phyloP scores from a whole-genome alignment of 1,140 invertebrate species.

The Diploscapter pachys region DNA sequence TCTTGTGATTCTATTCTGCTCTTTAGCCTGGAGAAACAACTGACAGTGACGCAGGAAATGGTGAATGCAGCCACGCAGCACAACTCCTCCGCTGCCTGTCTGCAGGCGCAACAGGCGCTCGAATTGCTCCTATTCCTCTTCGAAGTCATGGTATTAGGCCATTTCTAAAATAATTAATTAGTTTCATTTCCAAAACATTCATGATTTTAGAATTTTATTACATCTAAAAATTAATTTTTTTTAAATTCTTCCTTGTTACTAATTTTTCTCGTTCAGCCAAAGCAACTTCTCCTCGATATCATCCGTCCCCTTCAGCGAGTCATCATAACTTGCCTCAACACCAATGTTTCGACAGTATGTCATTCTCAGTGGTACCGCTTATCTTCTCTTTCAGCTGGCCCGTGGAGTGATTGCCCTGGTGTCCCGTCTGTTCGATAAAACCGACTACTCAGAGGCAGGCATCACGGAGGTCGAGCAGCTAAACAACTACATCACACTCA shows the following conservation, averaged over 20 bases:
- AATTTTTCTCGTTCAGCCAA: constrained; percentile 28
- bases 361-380: neutral
- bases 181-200: neutral
- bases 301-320: constrained; percentile 40
- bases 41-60: constrained; percentile 28
- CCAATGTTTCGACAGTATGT: constrained; percentile 3
- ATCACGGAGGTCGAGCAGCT: constrained; percentile 15
- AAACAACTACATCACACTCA: constrained; percentile 9
- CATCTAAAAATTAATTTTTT: neutral
- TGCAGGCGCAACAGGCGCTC: constrained; percentile 17
- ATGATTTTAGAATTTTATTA: neutral
- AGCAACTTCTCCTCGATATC: constrained; percentile 29
- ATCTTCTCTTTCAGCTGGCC: constrained; percentile 27
- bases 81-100: constrained; percentile 1
- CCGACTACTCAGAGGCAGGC: constrained; percentile 28
- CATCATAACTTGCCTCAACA: constrained; percentile 37
- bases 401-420: constrained; percentile 40
- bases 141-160: constrained; percentile 7
- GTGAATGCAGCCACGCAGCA: constrained; percentile 12
- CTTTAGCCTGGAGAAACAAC: constrained; percentile 41
- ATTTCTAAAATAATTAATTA: neutral
- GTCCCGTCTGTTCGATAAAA: constrained; percentile 41
- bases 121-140: constrained; percentile 15
- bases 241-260: neutral
- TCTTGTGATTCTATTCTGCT: neutral